phyloP scores from a whole-genome alignment of 2,888 invertebrate species.

The Cheilosia pagana region DNA sequence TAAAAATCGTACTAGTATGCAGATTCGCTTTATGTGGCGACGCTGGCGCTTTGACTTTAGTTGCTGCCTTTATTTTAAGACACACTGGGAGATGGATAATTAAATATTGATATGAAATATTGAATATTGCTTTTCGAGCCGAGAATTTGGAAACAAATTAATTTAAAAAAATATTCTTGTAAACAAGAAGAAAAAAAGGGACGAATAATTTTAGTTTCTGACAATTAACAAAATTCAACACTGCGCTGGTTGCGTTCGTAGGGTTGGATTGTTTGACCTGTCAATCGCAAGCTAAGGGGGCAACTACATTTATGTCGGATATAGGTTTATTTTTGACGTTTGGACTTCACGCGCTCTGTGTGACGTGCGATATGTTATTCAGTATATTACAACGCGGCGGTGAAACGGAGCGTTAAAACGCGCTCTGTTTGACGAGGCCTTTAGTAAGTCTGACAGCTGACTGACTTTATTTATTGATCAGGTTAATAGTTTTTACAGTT shows the following conservation, averaged over 20 bases:
- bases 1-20: slow-evolving; percentile 35
- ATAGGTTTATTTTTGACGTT: too few species aligned
- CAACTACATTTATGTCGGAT: neutral
- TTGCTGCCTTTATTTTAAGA: slow-evolving; percentile 15
- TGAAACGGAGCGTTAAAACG: too few species aligned
- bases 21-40: slow-evolving; percentile 55
- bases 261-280: slow-evolving; percentile 26
- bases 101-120: slow-evolving; percentile 40
- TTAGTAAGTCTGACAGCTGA: too few species aligned
- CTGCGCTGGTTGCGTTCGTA: slow-evolving; percentile 57
- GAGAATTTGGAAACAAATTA: slow-evolving; percentile 66
- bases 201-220: slow-evolving; percentile 74
- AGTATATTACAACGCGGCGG: too few species aligned
- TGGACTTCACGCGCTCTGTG: too few species aligned
- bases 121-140: slow-evolving; percentile 32
- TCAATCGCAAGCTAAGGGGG: neutral
- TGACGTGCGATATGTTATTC: too few species aligned
- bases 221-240: slow-evolving; percentile 64
- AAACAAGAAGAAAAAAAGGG: slow-evolving; percentile 75
- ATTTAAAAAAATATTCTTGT: slow-evolving; percentile 75
- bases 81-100: slow-evolving; percentile 19
- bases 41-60: slow-evolving; percentile 18
- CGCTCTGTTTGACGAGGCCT: too few species aligned
- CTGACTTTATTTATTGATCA: too few species aligned
- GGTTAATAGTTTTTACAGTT: too few species aligned